phyloP scores from a whole-genome alignment of 1,140 invertebrate genomes.

The Streblospio benedicti region DNA sequence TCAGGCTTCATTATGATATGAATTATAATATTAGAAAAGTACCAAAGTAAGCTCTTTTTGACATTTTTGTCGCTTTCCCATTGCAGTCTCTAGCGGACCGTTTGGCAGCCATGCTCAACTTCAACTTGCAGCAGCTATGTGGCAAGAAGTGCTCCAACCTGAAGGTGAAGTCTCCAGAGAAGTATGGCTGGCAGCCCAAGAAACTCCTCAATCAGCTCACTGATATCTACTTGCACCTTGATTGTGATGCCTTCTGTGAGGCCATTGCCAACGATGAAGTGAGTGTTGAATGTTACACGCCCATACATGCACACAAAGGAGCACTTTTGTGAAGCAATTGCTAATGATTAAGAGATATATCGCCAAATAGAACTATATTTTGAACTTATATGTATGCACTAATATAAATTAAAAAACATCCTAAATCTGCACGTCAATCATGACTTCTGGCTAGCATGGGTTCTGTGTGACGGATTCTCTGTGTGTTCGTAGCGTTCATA shows the following conservation, averaged over 20 bases:
- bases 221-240: slow-evolving; percentile 92
- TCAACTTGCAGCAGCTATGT: slow-evolving; percentile 92
- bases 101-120: slow-evolving; percentile 94
- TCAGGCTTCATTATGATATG: too few relatives aligned
- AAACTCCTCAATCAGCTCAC: slow-evolving; percentile 81
- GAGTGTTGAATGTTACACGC: not conserved
- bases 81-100: slow-evolving; percentile 70
- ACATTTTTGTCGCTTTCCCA: too few relatives aligned
- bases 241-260: slow-evolving; percentile 49
- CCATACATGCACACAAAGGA: not conserved
- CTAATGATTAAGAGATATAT: too few relatives aligned
- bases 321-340: too few relatives aligned
- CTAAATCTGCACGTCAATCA: too few relatives aligned
- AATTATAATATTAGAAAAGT: too few relatives aligned
- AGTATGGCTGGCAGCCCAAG: slow-evolving; percentile 93
- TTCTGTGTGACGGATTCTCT: too few relatives aligned
- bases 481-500: slow-evolving; percentile 97
- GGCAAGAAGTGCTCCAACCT: slow-evolving; percentile 94
- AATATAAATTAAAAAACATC: too few relatives aligned
- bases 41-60: too few relatives aligned
- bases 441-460: too few relatives aligned
- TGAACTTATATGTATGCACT: too few relatives aligned
- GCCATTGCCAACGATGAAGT: slow-evolving; percentile 47
- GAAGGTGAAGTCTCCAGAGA: slow-evolving; percentile 88
- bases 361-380: too few relatives aligned